Conservation (phyloP, 2,888 invertebrate species). For the Mesopsocus fuscifrons region DNA sequence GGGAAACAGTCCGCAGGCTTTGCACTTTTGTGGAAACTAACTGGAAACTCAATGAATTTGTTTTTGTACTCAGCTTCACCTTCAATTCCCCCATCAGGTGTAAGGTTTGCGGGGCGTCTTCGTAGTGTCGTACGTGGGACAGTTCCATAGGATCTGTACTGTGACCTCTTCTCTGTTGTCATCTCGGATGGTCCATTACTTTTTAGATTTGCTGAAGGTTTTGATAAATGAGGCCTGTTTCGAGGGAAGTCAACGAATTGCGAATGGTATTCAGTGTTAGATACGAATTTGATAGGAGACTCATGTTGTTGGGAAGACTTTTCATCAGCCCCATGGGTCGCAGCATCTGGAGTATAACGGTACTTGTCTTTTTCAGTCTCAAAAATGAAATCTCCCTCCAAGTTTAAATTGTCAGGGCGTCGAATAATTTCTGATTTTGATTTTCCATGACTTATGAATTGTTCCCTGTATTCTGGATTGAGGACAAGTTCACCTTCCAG, state of each 20-base stretch:
- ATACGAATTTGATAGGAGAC: not conserved
- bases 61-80: constrained; percentile 11
- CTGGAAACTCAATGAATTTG: not conserved
- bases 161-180: constrained; percentile 1
- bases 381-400: constrained; percentile 3
- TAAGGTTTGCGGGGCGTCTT: constrained; percentile 13
- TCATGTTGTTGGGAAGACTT: not conserved
- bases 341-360: not conserved
- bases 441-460: constrained; percentile 19
- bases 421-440: not conserved
- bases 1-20: not conserved
- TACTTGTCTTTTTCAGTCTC: constrained; percentile 8
- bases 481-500: constrained; percentile 29
- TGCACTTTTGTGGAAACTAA: not conserved
- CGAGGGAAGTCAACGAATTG: constrained; percentile 4
- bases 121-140: not conserved
- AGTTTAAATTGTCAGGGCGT: not conserved
- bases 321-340: not conserved
- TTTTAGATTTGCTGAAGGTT: constrained; percentile 1
- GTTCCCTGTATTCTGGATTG: constrained; percentile 27
- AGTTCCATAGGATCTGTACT: not conserved
- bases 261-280: constrained; percentile 1
- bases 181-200: not conserved
- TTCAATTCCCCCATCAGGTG: constrained; percentile 13
- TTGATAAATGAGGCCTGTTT: not conserved